phyloP scores from a whole-genome alignment of 1,140 invertebrate species.

The Vanessa tameamea region DNA sequence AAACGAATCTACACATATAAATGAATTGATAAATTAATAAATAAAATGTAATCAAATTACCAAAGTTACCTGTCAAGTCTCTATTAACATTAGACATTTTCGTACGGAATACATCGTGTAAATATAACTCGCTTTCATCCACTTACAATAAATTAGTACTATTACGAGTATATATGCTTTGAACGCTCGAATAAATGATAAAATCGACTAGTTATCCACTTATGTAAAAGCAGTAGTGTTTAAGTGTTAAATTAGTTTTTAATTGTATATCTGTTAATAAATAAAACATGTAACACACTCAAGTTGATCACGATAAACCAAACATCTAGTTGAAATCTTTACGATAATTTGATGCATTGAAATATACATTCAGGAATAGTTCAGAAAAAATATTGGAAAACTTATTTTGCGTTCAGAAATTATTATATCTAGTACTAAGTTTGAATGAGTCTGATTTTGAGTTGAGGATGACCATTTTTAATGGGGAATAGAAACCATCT shows the following conservation, averaged over 20 bases:
- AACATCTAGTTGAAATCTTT: too few relatives aligned
- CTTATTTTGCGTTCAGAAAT: too few relatives aligned
- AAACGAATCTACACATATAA: too few relatives aligned
- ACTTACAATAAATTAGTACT: not conserved
- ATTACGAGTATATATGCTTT: not conserved
- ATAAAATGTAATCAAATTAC: not conserved
- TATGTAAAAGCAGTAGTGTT: conserved; percentile 1
- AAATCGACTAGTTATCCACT: conserved; percentile 2
- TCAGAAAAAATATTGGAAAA: too few relatives aligned
- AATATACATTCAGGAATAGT: too few relatives aligned
- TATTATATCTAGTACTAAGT: too few relatives aligned
- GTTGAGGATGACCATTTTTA: too few relatives aligned
- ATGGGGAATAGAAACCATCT: too few relatives aligned
- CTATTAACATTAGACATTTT: not conserved
- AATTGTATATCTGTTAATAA: not conserved
- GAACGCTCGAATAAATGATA: conserved; percentile 2
- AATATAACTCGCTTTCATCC: not conserved
- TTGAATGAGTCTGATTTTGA: too few relatives aligned
- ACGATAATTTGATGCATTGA: too few relatives aligned
- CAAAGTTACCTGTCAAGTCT: not conserved
- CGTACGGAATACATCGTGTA: not conserved
- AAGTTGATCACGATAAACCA: too few relatives aligned
- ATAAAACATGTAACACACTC: too few relatives aligned
- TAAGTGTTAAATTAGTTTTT: conserved; percentile 3
- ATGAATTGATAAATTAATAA: not conserved